phyloP scores from a whole-genome alignment of 2,797 vertebrate genomes.

The Aulostomus chinensis region DNA sequence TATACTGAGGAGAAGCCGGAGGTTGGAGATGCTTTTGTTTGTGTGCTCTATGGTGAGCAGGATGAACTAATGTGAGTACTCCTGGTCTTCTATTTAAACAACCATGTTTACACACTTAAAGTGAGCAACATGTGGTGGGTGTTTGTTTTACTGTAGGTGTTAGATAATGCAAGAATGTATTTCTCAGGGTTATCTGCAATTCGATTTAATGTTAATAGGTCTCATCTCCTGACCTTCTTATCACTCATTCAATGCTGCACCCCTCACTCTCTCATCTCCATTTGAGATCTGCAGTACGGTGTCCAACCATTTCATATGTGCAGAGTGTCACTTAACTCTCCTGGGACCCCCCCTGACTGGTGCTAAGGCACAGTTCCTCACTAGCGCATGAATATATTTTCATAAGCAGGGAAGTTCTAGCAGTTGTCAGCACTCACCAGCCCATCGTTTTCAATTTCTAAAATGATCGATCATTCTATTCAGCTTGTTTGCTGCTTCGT shows the following conservation, averaged over 20 bases:
- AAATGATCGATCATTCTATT: constrained; percentile 74
- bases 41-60: constrained; percentile 50
- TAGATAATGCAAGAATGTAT: constrained; percentile 14
- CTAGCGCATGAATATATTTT: constrained; percentile 67
- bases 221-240: constrained; percentile 39
- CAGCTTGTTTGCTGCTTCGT: constrained; percentile 56
- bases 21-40: constrained; percentile 42
- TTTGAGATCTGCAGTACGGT: constrained; percentile 45
- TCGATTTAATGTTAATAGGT: constrained; percentile 30
- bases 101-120: constrained; percentile 10
- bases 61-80: constrained; percentile 72
- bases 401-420: constrained; percentile 54
- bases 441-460: constrained; percentile 68
- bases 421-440: constrained; percentile 71
- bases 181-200: constrained; percentile 13
- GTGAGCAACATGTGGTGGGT: neutral
- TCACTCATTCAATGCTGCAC: constrained; percentile 26
- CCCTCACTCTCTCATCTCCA: constrained; percentile 4
- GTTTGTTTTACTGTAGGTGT: constrained; percentile 3
- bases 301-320: constrained; percentile 43
- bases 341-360: constrained; percentile 43
- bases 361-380: constrained; percentile 44
- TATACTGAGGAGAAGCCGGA: constrained; percentile 48
- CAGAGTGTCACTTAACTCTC: constrained; percentile 60
- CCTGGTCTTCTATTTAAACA: constrained; percentile 21